phyloP scores from a whole-genome alignment of 2,888 invertebrate species.

The Xestia sexstrigata region DNA sequence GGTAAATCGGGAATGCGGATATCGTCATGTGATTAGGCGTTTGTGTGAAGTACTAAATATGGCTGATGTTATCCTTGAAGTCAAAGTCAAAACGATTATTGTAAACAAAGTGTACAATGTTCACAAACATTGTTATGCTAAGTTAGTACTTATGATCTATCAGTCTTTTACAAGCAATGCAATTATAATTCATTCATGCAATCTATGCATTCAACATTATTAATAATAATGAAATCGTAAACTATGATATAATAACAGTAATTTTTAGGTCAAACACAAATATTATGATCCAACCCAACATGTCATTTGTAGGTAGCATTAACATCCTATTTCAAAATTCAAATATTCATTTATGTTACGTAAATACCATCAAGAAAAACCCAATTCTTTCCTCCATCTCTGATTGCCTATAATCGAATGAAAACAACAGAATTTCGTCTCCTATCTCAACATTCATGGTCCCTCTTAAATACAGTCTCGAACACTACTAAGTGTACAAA shows the following conservation, averaged over 20 bases:
- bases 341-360: constrained; percentile 17
- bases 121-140: no score
- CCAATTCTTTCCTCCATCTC: not conserved
- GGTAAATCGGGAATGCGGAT: not conserved
- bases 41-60: not conserved
- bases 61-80: not conserved
- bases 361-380: constrained; percentile 1
- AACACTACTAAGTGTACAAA: not conserved
- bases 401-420: constrained; percentile 38
- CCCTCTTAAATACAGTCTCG: not conserved
- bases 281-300: not conserved
- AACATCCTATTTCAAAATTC: not conserved
- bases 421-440: constrained; percentile 19
- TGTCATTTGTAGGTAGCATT: not conserved
- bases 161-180: no score
- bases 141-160: no score
- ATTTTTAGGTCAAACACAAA: not conserved
- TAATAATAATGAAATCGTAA: not conserved
- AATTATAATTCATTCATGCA: no score
- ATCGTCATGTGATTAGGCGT: not conserved
- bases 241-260: not conserved
- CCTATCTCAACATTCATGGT: constrained; percentile 3
- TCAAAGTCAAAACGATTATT: not conserved
- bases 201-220: no score
- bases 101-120: no score